These are phyloP conservation scores for Lutraria rhynchaena DNA, from an alignment of 1,140 invertebrate genomes.

Conservation along the genomic window DNA sequence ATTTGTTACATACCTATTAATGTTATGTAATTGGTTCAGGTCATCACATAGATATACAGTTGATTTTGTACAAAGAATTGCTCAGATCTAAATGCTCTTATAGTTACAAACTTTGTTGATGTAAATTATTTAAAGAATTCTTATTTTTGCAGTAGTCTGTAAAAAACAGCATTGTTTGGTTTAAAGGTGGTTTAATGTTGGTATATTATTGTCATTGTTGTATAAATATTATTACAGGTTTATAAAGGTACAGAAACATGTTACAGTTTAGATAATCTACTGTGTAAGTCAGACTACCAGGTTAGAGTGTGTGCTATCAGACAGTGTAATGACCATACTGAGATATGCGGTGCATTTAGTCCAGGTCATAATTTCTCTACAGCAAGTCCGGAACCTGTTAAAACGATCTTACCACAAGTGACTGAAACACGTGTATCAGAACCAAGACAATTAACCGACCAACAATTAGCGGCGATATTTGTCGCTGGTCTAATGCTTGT, in stretches of 20 bases:
- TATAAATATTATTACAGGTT: constrained; percentile 83
- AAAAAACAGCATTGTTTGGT: too few species aligned
- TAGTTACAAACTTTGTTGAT: too few species aligned
- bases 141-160: too few species aligned
- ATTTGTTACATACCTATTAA: too few species aligned
- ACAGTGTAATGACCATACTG: constrained; percentile 81
- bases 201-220: too few species aligned
- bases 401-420: constrained; percentile 45
- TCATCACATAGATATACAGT: too few species aligned
- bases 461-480: constrained; percentile 87
- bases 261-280: constrained; percentile 86
- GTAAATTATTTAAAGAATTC: too few species aligned
- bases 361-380: constrained; percentile 85
- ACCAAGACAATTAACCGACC: constrained; percentile 85
- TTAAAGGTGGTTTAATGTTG: too few species aligned
- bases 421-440: constrained; percentile 69
- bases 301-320: constrained; percentile 89
- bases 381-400: constrained; percentile 71
- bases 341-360: constrained; percentile 87
- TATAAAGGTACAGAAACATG: constrained; percentile 88
- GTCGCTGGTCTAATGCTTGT: constrained; percentile 86
- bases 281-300: constrained; percentile 88
- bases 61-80: too few species aligned
- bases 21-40: too few species aligned
- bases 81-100: too few species aligned